These are phyloP conservation scores for Mactromeris polynyma DNA, from an alignment of 2,888 invertebrate species.

Conservation along the genomic window DNA sequence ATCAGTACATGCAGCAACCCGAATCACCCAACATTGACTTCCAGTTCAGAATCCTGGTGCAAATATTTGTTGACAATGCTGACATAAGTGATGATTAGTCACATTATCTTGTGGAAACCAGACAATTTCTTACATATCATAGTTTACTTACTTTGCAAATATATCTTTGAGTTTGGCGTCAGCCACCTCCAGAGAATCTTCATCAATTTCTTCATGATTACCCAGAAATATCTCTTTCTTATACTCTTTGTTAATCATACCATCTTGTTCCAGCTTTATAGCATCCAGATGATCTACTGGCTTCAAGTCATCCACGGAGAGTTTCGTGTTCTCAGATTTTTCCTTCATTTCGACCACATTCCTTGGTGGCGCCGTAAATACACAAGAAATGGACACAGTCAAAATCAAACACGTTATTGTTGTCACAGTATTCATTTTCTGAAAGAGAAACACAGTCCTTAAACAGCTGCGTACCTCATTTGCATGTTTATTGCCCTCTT, in stretches of 20 bases:
- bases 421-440: slow-evolving; percentile 22
- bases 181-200: slow-evolving; percentile 76
- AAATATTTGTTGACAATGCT: too few relatives aligned
- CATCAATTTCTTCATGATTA: slow-evolving; percentile 84
- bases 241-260: slow-evolving; percentile 88
- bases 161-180: slow-evolving; percentile 84
- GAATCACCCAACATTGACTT: too few relatives aligned
- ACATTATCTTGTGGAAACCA: too few relatives aligned
- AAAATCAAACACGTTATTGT: background rate
- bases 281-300: slow-evolving; percentile 88
- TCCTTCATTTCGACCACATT: slow-evolving; percentile 42
- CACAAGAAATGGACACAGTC: background rate
- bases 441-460: background rate
- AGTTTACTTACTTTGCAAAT: slow-evolving; percentile 82
- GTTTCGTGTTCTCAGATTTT: background rate
- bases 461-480: too few relatives aligned
- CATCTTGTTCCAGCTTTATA: slow-evolving; percentile 88
- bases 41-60: too few relatives aligned
- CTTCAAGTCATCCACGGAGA: slow-evolving; percentile 79
- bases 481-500: too few relatives aligned
- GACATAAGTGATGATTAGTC: too few relatives aligned
- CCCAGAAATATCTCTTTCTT: slow-evolving; percentile 88
- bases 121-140: too few relatives aligned
- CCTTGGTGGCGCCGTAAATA: slow-evolving; percentile 39
- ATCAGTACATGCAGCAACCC: too few relatives aligned